These are phyloP conservation scores for Dynastes hyllus DNA, from an alignment of 2,888 invertebrate species.

Conservation along the genomic window DNA sequence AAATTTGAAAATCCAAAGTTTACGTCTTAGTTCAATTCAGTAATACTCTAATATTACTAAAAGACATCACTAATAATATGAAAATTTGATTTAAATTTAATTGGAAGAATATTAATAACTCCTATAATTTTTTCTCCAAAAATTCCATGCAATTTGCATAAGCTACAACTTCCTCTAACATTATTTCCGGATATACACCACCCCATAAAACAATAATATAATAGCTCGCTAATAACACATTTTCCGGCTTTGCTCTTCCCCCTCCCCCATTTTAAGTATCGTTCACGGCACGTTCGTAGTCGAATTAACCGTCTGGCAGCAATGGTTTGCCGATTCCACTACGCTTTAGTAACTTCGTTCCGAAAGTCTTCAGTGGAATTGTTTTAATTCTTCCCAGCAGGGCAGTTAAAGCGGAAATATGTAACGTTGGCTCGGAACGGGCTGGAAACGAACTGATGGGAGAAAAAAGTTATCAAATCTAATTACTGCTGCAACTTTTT, in stretches of 20 bases:
- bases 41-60: too few species aligned
- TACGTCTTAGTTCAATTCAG: too few species aligned
- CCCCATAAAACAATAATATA: not conserved
- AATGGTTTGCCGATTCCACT: constrained; percentile 36
- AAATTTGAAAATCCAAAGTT: too few species aligned
- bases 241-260: not conserved
- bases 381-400: constrained; percentile 57
- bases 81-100: too few species aligned
- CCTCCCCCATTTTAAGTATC: constrained; percentile 1
- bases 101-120: too few species aligned
- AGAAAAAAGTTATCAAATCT: constrained; percentile 55
- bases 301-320: constrained; percentile 21
- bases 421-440: constrained; percentile 49
- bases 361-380: constrained; percentile 55
- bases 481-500: constrained; percentile 58
- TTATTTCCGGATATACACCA: not conserved
- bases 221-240: constrained; percentile 33
- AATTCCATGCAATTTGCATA: not conserved
- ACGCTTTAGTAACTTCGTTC: constrained; percentile 56
- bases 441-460: not conserved
- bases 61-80: too few species aligned
- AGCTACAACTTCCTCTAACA: not conserved
- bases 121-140: not conserved
- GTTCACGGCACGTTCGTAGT: constrained; percentile 11
- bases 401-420: constrained; percentile 57